A percentile compares a stretch with the other conserved stretches of the same genome.
These are phyloP conservation scores for Periophthalmus modestus DNA, from an alignment of 2,113 vertebrate species.

Conservation along the genomic window DNA sequence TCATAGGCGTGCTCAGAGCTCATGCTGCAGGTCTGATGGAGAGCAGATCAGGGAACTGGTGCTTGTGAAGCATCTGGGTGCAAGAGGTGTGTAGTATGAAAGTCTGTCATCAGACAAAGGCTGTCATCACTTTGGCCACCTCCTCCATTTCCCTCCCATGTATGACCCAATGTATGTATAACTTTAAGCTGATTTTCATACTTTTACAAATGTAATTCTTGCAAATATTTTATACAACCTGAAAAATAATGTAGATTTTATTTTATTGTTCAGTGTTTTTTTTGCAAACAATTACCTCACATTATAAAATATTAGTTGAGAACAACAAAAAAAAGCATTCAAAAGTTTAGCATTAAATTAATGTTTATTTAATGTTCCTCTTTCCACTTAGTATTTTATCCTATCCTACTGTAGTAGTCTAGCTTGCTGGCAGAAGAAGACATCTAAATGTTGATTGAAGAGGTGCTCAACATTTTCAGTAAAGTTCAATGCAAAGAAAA, in stretches of 20 bases:
- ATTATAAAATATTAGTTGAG: too few species aligned
- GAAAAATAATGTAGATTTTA: too few species aligned
- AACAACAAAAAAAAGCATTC: neutral
- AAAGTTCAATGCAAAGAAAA: neutral
- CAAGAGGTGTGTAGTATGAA: conserved; percentile 33
- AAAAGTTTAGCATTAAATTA: neutral
- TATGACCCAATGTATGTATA: neutral
- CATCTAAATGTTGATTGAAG: neutral
- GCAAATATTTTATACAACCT: too few species aligned
- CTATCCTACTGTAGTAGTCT: neutral
- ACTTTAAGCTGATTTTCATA: neutral
- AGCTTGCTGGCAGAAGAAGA: neutral
- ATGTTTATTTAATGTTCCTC: neutral
- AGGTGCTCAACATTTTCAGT: neutral
- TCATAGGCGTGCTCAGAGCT: conserved; percentile 56
- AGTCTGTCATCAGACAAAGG: conserved; percentile 17
- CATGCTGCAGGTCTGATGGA: conserved; percentile 45
- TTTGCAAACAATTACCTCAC: too few species aligned
- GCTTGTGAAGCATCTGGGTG: conserved; percentile 18
- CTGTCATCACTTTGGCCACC: conserved; percentile 26
- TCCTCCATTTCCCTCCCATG: conserved; percentile 51
- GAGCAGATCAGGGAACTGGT: conserved; percentile 3
- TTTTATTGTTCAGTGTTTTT: too few species aligned
- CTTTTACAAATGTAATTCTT: neutral
- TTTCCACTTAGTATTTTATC: neutral